Conservation (phyloP, 1,140 invertebrate species). For the Cotesia vestalis region DNA sequence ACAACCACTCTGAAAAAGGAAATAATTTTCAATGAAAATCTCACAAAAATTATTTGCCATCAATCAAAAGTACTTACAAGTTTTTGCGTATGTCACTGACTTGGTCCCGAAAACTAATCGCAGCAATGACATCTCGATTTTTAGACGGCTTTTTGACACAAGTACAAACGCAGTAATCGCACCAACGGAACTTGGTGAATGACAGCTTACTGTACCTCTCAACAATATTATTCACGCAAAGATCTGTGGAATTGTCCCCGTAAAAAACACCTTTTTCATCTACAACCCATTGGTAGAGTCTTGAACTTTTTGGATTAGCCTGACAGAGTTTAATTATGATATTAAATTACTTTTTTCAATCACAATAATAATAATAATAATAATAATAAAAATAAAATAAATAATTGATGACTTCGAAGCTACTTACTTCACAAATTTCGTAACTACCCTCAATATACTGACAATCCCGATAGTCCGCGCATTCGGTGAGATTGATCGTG, state of each 20-base stretch:
- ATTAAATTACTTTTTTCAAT: too few relatives aligned
- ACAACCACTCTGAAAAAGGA: background rate
- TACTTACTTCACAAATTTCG: too few relatives aligned
- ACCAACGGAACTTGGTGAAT: background rate
- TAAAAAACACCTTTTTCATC: background rate
- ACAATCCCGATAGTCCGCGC: background rate
- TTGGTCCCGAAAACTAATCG: background rate
- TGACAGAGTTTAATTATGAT: too few relatives aligned
- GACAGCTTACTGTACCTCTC: background rate
- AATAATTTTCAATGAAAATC: too few relatives aligned
- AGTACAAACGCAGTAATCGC: conserved; percentile 3
- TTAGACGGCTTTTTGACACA: background rate
- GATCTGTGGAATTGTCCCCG: background rate
- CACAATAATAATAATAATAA: too few relatives aligned
- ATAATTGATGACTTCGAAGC: too few relatives aligned
- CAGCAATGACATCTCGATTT: background rate
- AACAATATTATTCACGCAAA: too few relatives aligned
- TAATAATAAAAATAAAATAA: too few relatives aligned
- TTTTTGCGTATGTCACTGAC: background rate
- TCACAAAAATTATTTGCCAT: too few relatives aligned
- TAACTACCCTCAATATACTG: background rate
- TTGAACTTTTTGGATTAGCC: too few relatives aligned
- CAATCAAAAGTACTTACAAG: background rate
- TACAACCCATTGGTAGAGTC: too few relatives aligned
- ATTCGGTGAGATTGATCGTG: background rate